Conservation (phyloP, 2,888 invertebrate species). For the Teleiodes luculella region DNA sequence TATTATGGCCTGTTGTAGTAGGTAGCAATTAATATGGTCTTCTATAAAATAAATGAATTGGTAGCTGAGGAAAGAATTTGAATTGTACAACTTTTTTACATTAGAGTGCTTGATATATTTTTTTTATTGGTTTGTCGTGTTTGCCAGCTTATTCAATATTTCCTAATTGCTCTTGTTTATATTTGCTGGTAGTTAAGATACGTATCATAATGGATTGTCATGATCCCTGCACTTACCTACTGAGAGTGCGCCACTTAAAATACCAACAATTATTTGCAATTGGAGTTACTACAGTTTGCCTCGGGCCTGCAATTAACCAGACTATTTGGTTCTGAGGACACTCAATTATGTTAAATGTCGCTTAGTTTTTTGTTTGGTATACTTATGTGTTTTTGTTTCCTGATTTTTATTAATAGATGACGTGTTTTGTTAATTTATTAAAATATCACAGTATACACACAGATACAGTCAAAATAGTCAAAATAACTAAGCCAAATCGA, state of each 20-base stretch:
- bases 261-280: not conserved
- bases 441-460: no score
- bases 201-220: slow-evolving; percentile 5
- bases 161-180: not conserved
- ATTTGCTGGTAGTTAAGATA: not conserved
- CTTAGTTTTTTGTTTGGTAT: not conserved
- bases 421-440: no score
- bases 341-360: not conserved
- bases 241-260: not conserved
- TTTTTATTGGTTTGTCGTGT: no score
- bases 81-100: no score
- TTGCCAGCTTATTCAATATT: no score
- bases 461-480: no score
- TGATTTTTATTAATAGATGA: not conserved
- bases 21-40: no score
- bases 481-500: no score
- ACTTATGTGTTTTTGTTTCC: not conserved
- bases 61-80: no score
- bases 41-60: no score
- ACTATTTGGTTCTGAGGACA: not conserved
- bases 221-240: not conserved
- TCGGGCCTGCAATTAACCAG: not conserved
- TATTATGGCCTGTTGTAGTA: no score
- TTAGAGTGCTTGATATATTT: no score
- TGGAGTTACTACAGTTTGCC: not conserved